Evolutionary conservation across 2,888 invertebrate species (phyloP).

Genomic region (Uropetala carovei): DNA sequence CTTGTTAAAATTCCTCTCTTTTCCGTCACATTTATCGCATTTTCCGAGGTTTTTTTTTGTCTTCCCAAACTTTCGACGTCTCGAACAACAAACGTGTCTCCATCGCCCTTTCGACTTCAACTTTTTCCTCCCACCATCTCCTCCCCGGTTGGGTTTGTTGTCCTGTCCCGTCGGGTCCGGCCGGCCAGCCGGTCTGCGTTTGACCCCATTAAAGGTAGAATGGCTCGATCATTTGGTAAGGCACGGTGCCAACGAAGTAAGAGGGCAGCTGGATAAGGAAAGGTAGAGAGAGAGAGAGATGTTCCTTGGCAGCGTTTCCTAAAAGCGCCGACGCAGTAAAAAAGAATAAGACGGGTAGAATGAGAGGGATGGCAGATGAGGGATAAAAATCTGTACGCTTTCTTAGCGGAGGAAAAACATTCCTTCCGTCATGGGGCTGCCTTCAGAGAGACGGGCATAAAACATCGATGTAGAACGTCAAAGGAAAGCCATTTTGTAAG

Average conservation of each 20-base stretch:
- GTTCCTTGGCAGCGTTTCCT: not conserved
- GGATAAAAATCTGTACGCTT: not conserved
- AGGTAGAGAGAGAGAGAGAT: not conserved
- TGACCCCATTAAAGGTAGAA: slow-evolving; percentile 11
- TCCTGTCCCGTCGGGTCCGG: not conserved
- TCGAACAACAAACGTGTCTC: not conserved
- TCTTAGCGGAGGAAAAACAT: not conserved
- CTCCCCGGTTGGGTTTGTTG: not conserved
- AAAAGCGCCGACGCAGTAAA: not conserved
- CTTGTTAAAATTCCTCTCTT: not conserved
- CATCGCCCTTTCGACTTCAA: not conserved
- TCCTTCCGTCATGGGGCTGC: not conserved
- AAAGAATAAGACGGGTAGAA: not conserved
- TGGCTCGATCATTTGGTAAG: slow-evolving; percentile 28
- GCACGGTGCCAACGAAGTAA: not conserved
- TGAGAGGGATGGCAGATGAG: not conserved
- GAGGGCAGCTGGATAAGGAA: not conserved
- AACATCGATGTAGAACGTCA: not conserved
- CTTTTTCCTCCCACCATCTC: not conserved
- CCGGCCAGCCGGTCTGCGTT: not conserved
- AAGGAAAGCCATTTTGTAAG: not conserved
- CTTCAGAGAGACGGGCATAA: not conserved
- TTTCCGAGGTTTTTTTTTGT: not conserved
- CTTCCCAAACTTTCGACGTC: not conserved
- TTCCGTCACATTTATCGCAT: not conserved